Evolutionary conservation across 2,797 vertebrate species (phyloP).

Genomic region (Malurus splendens): DNA sequence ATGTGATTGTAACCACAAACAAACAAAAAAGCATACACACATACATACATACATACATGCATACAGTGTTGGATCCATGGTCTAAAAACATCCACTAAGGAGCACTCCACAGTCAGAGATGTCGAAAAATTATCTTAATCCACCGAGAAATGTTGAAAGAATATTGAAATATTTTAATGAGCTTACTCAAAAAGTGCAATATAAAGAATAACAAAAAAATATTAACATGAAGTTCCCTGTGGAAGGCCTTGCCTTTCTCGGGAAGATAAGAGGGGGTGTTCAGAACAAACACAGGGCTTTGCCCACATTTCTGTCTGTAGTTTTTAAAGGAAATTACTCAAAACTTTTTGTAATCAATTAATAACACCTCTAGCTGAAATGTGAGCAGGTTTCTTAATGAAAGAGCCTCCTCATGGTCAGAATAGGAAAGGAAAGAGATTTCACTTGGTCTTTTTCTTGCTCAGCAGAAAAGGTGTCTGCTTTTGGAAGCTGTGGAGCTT

Average conservation of each 20-base stretch:
- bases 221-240: neutral
- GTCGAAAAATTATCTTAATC: neutral
- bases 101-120: neutral
- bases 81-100: neutral
- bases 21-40: neutral
- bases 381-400: neutral
- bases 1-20: neutral
- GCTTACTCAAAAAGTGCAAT: neutral
- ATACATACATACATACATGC: neutral
- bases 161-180: neutral
- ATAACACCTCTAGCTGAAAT: neutral
- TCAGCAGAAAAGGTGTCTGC: neutral
- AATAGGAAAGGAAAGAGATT: neutral
- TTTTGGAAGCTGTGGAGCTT: neutral
- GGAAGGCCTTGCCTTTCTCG: neutral
- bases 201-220: neutral
- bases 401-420: neutral
- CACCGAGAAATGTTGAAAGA: neutral
- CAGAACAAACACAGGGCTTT: neutral
- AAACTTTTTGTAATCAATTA: neutral
- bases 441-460: neutral
- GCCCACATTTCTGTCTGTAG: neutral
- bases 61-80: neutral
- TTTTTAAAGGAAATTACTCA: neutral
- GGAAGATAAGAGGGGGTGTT: neutral